Percentiles rank a stretch among this genome's conserved stretches.
Conservation (phyloP, 2,888 invertebrate genomes). For the Dromius quadrimaculatus region DNA sequence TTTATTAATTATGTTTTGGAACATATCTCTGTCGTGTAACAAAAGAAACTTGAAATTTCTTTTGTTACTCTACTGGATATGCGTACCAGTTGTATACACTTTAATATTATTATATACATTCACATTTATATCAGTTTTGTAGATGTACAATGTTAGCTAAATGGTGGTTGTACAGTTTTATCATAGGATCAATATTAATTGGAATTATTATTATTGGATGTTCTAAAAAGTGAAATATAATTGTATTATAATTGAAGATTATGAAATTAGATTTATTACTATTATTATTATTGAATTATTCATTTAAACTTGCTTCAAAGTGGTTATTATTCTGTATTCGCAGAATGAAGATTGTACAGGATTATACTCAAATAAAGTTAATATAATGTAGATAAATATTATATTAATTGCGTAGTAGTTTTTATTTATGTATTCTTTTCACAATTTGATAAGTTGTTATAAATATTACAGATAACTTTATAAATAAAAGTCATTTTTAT, state of each 20-base stretch:
- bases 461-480: no score
- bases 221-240: conserved; percentile 60
- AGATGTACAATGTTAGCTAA: conserved; percentile 64
- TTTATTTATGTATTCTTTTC: conserved; percentile 41
- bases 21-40: conserved; percentile 31
- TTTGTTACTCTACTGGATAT: conserved; percentile 38
- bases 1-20: conserved; percentile 31
- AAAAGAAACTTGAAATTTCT: conserved; percentile 21
- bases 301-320: conserved; percentile 62
- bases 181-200: conserved; percentile 59
- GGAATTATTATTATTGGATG: conserved; percentile 59
- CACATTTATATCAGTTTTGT: conserved; percentile 56
- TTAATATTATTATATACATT: conserved; percentile 45
- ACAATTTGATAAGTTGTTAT: conserved; percentile 15
- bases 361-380: conserved; percentile 66
- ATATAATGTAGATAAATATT: conserved; percentile 56
- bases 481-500: no score
- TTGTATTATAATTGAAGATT: conserved; percentile 64
- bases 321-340: conserved; percentile 64
- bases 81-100: conserved; percentile 25
- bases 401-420: conserved; percentile 44
- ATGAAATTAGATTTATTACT: conserved; percentile 58
- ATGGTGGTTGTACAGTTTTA: conserved; percentile 66
- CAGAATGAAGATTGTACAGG: conserved; percentile 65
- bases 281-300: conserved; percentile 59